Conservation (phyloP, 2,888 invertebrate species). For the Theretra japonica region DNA sequence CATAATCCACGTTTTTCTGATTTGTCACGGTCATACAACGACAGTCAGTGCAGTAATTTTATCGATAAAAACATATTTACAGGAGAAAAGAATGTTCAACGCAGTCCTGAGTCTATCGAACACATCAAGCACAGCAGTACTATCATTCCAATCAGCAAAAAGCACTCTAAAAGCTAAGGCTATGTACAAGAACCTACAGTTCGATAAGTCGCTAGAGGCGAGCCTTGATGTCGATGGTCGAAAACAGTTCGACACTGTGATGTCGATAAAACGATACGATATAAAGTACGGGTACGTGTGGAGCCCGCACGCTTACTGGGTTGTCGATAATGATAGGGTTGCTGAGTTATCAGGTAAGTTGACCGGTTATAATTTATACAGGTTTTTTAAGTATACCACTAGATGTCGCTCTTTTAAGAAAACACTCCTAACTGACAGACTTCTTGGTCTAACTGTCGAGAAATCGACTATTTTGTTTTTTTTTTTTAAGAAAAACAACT, state of each 20-base stretch:
- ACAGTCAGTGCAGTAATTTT: too few relatives aligned
- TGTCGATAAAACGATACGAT: constrained; percentile 85
- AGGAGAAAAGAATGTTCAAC: constrained; percentile 82
- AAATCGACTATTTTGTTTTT: too few relatives aligned
- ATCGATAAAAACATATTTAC: constrained; percentile 32
- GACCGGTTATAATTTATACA: background rate
- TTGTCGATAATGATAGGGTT: constrained; percentile 89
- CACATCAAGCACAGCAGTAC: constrained; percentile 74
- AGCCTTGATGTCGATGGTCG: constrained; percentile 89
- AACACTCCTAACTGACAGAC: too few relatives aligned
- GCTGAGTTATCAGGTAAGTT: constrained; percentile 88
- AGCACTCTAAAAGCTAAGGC: constrained; percentile 89
- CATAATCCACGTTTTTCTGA: too few relatives aligned
- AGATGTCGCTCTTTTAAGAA: background rate
- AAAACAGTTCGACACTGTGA: constrained; percentile 87
- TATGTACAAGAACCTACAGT: constrained; percentile 87
- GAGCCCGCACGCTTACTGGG: constrained; percentile 88
- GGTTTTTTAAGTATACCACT: too few relatives aligned
- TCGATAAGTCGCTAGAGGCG: constrained; percentile 88
- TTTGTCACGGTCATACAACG: too few relatives aligned
- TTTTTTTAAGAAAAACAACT: too few relatives aligned
- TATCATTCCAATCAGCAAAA: constrained; percentile 88
- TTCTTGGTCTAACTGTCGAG: too few relatives aligned
- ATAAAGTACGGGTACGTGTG: constrained; percentile 88
- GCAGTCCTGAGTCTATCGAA: constrained; percentile 68